phyloP scores from a whole-genome alignment of 2,797 vertebrate genomes.

The Adelosebastes latens region DNA sequence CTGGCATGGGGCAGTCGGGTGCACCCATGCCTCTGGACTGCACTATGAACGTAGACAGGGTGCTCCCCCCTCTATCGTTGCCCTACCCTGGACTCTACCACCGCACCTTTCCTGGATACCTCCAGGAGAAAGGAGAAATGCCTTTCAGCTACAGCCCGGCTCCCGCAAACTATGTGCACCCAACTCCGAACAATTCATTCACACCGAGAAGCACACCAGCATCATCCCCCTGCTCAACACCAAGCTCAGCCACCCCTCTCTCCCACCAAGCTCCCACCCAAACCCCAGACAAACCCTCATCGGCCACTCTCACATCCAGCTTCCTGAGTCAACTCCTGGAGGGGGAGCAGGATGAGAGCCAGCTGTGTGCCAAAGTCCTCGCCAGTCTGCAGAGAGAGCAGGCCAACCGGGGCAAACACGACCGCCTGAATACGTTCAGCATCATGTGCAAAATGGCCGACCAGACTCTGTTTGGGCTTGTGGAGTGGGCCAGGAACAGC shows the following conservation, averaged over 20 bases:
- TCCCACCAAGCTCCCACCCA: slow-evolving; percentile 18
- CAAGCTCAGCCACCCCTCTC: slow-evolving; percentile 29
- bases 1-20: slow-evolving; percentile 51
- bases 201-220: slow-evolving; percentile 33
- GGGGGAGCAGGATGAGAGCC: slow-evolving; percentile 82
- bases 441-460: slow-evolving; percentile 90
- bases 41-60: slow-evolving; percentile 57
- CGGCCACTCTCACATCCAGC: neutral
- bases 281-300: slow-evolving; percentile 2
- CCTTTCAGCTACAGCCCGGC: slow-evolving; percentile 50
- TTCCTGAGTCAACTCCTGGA: slow-evolving; percentile 80
- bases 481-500: slow-evolving; percentile 87
- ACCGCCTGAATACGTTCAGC: slow-evolving; percentile 86
- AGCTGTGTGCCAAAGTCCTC: slow-evolving; percentile 82
- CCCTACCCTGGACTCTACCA: slow-evolving; percentile 56
- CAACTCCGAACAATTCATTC: slow-evolving; percentile 30
- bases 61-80: slow-evolving; percentile 46
- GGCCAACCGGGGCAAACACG: slow-evolving; percentile 84
- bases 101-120: slow-evolving; percentile 43
- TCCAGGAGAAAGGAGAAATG: slow-evolving; percentile 66
- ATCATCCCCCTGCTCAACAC: slow-evolving; percentile 42
- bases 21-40: slow-evolving; percentile 67
- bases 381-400: slow-evolving; percentile 83
- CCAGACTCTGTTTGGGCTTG: slow-evolving; percentile 85
- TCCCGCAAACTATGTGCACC: slow-evolving; percentile 30